A percentile compares a stretch with the other conserved stretches of the same genome.
Conservation (phyloP, 2,113 vertebrate genomes). For the Saguinus midas region DNA sequence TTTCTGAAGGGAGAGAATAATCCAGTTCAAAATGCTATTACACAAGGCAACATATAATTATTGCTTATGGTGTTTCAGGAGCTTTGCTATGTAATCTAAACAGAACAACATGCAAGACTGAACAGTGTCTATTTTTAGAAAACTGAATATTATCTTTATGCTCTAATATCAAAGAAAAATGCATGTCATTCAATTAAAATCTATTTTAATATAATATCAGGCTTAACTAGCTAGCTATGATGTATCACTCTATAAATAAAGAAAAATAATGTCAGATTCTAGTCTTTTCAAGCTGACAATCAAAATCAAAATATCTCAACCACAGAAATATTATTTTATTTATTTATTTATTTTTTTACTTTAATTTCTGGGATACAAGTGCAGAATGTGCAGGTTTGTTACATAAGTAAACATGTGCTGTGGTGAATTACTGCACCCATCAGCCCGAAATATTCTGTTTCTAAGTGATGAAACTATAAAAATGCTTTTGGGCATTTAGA, state of each 20-base stretch:
- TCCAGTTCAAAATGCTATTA: neutral
- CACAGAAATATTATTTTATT: neutral
- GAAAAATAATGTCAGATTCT: neutral
- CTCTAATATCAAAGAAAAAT: neutral
- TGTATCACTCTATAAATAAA: neutral
- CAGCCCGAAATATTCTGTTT: neutral
- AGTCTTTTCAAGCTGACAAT: neutral
- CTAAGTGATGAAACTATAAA: neutral
- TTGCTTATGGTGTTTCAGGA: neutral
- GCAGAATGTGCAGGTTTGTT: too few species aligned
- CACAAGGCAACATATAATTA: neutral
- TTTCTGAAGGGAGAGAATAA: neutral
- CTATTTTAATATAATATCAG: neutral
- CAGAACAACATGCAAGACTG: neutral
- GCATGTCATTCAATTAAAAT: neutral
- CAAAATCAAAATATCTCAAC: neutral
- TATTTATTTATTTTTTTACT: too few species aligned
- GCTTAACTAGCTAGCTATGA: neutral
- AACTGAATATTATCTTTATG: neutral
- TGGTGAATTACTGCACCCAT: too few species aligned
- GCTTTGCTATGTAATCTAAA: neutral
- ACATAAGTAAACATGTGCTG: accelerated
- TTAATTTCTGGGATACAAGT: too few species aligned
- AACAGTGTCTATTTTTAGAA: neutral
- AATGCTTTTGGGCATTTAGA: neutral